phyloP scores from a whole-genome alignment of 2,888 invertebrate species.

The Lycophotia porphyrea region DNA sequence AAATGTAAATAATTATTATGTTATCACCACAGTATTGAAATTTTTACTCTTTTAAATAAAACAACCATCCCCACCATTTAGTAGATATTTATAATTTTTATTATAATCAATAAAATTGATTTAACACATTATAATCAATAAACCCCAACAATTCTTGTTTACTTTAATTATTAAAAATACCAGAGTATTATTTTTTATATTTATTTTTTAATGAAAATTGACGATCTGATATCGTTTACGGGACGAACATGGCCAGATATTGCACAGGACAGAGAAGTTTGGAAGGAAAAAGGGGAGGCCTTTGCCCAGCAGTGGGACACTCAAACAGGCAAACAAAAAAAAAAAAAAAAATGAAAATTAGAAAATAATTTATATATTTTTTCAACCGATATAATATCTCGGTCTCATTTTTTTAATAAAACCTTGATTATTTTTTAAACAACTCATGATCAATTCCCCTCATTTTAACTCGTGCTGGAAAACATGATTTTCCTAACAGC shows the following conservation, averaged over 20 bases:
- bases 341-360: background rate
- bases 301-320: no score
- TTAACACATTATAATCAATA: background rate
- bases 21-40: slow-evolving; percentile 78
- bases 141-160: background rate
- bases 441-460: background rate
- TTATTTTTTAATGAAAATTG: background rate
- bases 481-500: background rate
- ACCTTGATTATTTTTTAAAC: background rate
- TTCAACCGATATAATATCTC: background rate
- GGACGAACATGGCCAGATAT: no score
- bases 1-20: slow-evolving; percentile 76
- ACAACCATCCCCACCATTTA: slow-evolving; percentile 7
- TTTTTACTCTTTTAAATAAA: slow-evolving; percentile 52
- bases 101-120: slow-evolving; percentile 15
- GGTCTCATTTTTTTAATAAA: background rate
- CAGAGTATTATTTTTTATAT: background rate
- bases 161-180: background rate
- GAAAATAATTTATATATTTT: background rate
- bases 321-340: no score
- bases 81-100: background rate
- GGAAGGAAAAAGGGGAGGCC: no score
- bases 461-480: background rate
- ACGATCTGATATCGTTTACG: no score
- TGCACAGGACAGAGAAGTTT: no score